Percentiles rank a stretch among this genome's conserved stretches.
Evolutionary conservation across 2,797 vertebrate species (phyloP).

Genomic region (Brachyrhaphis roseni): DNA sequence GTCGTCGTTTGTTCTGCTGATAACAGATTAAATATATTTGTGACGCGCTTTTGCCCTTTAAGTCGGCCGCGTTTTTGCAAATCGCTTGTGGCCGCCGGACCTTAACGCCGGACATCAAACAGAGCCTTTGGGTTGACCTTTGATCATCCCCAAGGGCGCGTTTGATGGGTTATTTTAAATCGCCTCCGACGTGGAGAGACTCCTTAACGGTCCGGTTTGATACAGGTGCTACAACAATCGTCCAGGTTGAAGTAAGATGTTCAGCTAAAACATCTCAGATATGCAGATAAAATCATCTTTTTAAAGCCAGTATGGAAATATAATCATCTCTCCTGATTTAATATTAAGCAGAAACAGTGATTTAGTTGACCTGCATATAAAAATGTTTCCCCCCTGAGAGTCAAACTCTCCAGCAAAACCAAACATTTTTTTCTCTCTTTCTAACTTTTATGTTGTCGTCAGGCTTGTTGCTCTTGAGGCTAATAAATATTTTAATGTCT

Average conservation of each 20-base stretch:
- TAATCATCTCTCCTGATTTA: background rate
- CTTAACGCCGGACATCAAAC: constrained; percentile 66
- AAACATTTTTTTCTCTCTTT: background rate
- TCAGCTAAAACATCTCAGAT: constrained; percentile 10
- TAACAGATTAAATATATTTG: constrained; percentile 61
- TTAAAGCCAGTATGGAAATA: constrained; percentile 23
- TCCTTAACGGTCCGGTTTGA: constrained; percentile 27
- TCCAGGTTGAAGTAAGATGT: constrained; percentile 33
- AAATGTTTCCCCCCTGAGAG: background rate
- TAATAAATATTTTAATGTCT: background rate
- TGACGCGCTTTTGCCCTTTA: constrained; percentile 64
- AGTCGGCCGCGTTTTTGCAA: constrained; percentile 33
- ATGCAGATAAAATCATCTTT: constrained; percentile 14
- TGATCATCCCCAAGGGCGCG: constrained; percentile 53
- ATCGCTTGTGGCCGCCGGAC: constrained; percentile 63
- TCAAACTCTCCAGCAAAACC: background rate
- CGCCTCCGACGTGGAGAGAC: constrained; percentile 33
- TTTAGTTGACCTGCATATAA: background rate
- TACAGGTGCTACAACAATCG: constrained; percentile 35
- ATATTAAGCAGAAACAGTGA: background rate
- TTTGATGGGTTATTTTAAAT: constrained; percentile 46
- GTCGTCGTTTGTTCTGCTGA: constrained; percentile 44
- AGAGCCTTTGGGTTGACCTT: constrained; percentile 69
- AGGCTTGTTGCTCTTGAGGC: background rate
- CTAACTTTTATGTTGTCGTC: background rate